These are phyloP conservation scores for Mola mola DNA, from an alignment of 2,113 vertebrate genomes.

Conservation along the genomic window DNA sequence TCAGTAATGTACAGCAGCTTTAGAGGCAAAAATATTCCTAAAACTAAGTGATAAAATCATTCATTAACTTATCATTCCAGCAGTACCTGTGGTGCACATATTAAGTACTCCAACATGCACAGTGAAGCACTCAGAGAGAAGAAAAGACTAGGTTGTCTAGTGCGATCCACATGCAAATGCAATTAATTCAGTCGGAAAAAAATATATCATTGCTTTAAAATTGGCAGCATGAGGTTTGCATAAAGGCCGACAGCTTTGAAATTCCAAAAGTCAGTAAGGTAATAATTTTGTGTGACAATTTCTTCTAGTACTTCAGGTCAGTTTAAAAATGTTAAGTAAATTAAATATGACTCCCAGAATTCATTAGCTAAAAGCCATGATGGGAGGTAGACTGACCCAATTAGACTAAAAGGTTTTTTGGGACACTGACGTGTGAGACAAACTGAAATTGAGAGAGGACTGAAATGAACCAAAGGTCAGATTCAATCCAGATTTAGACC, in stretches of 20 bases:
- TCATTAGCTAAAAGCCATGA: conserved; percentile 34
- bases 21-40: conserved; percentile 2
- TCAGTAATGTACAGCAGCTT: background rate
- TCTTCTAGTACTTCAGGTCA: conserved; percentile 13
- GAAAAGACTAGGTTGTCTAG: conserved; percentile 9
- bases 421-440: too few species aligned
- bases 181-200: conserved; percentile 33
- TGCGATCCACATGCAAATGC: conserved; percentile 29
- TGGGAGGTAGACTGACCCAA: conserved; percentile 2
- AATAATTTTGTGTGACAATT: conserved; percentile 14
- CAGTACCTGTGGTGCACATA: conserved; percentile 7
- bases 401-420: background rate
- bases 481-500: too few species aligned
- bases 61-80: conserved; percentile 33
- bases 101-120: conserved; percentile 22
- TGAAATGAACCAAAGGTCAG: conserved; percentile 10
- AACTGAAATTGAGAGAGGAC: background rate
- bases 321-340: conserved; percentile 45
- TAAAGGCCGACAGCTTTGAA: conserved; percentile 8
- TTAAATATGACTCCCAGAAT: conserved; percentile 18
- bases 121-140: conserved; percentile 14
- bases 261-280: conserved; percentile 14
- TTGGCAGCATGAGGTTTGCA: conserved; percentile 20
- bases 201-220: conserved; percentile 37
- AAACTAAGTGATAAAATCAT: conserved; percentile 20